These are phyloP conservation scores for Agrenia bidenticulata DNA, from an alignment of 2,888 invertebrate species.

Conservation along the genomic window DNA sequence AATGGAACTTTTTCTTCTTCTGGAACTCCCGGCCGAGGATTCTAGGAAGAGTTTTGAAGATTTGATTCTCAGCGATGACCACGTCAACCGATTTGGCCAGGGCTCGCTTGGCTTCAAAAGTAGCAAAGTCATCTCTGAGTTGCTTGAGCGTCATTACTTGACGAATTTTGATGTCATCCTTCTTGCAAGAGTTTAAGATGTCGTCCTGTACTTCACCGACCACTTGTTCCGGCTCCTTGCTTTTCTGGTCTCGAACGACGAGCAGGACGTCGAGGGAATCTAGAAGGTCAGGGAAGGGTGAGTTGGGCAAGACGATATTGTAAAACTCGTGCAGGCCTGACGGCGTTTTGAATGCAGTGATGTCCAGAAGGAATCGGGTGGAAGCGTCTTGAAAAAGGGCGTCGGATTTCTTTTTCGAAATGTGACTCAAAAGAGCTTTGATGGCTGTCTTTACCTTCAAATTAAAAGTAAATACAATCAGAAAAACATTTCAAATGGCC, in stretches of 20 bases:
- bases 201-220: slow-evolving; percentile 42
- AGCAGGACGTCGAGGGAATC: slow-evolving; percentile 43
- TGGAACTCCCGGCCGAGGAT: slow-evolving; percentile 48
- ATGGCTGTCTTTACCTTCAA: slow-evolving; percentile 36
- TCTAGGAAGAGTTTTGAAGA: slow-evolving; percentile 42
- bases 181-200: slow-evolving; percentile 20
- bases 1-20: slow-evolving; percentile 45
- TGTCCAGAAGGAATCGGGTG: slow-evolving; percentile 36
- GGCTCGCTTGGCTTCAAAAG: slow-evolving; percentile 47
- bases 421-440: slow-evolving; percentile 29
- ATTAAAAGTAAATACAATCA: slow-evolving; percentile 16
- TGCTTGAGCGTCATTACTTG: slow-evolving; percentile 49
- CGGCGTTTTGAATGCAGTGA: slow-evolving; percentile 45
- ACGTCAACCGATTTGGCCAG: slow-evolving; percentile 44
- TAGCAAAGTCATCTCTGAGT: slow-evolving; percentile 45
- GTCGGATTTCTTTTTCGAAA: slow-evolving; percentile 35
- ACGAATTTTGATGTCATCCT: slow-evolving; percentile 40
- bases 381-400: slow-evolving; percentile 45
- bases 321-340: slow-evolving; percentile 36
- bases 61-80: slow-evolving; percentile 38
- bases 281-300: slow-evolving; percentile 29
- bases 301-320: slow-evolving; percentile 45
- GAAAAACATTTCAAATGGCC: too few species aligned
- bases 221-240: slow-evolving; percentile 42
- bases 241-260: slow-evolving; percentile 42